A percentile compares a stretch with the other conserved stretches of the same genome.
Conservation (phyloP, 2,113 vertebrate species). For the Gobio gobio region DNA sequence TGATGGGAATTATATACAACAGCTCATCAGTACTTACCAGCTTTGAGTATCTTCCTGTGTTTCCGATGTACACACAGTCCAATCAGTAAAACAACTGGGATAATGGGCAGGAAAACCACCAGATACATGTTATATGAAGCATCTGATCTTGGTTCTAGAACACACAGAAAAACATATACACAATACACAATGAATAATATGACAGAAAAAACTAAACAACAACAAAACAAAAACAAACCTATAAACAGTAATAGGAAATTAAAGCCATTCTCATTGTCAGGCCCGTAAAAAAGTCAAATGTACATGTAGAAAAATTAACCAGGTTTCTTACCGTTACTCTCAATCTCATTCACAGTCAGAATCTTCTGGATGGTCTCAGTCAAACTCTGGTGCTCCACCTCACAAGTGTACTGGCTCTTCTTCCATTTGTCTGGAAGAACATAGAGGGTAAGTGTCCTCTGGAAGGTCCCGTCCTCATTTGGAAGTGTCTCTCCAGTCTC, state of each 20-base stretch:
- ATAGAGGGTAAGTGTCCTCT: not conserved
- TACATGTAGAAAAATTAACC: not conserved
- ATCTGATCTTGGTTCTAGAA: no score
- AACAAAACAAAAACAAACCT: no score
- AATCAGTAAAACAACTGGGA: no score
- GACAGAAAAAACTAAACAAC: no score
- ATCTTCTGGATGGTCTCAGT: not conserved
- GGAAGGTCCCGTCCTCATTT: not conserved
- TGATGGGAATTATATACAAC: not conserved
- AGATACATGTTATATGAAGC: no score
- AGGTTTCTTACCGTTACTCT: not conserved
- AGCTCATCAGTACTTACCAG: not conserved
- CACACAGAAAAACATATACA: no score
- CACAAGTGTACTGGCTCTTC: not conserved
- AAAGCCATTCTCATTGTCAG: not conserved
- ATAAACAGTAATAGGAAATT: not conserved
- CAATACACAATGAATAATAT: no score
- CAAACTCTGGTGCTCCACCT: not conserved
- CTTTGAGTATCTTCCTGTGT: fast-evolving
- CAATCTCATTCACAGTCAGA: not conserved
- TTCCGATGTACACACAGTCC: not conserved
- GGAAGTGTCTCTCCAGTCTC: not conserved
- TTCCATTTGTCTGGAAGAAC: fast-evolving
- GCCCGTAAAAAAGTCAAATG: not conserved
- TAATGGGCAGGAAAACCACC: fast-evolving